Conservation (phyloP, 2,888 invertebrate species). For the Phyllotreta striolata region DNA sequence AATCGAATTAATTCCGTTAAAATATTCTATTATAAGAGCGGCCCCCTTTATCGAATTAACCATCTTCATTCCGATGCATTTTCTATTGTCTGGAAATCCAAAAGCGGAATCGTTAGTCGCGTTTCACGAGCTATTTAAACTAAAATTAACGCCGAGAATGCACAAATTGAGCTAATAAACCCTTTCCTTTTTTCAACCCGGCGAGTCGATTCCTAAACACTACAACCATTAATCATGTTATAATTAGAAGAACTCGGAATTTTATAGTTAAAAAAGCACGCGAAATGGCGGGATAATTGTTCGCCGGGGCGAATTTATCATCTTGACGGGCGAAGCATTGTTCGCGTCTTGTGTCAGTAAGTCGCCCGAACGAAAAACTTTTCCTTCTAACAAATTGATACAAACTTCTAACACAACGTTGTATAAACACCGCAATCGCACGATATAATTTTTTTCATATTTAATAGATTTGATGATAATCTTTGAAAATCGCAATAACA, state of each 20-base stretch:
- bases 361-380: constrained; percentile 44
- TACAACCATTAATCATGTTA: constrained; percentile 47
- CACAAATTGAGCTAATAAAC: constrained; percentile 10
- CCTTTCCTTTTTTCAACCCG: constrained; percentile 4
- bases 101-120: no score
- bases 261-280: constrained; percentile 48
- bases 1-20: constrained; percentile 17
- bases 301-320: constrained; percentile 47
- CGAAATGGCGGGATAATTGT: constrained; percentile 47
- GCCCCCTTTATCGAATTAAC: constrained; percentile 5
- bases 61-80: constrained; percentile 9
- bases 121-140: no score
- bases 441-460: constrained; percentile 19
- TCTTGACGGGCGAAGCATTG: constrained; percentile 48
- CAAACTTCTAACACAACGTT: constrained; percentile 25
- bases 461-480: neutral
- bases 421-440: constrained; percentile 16
- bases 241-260: constrained; percentile 48
- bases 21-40: constrained; percentile 15
- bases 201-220: constrained; percentile 27
- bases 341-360: constrained; percentile 46
- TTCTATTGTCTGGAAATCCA: neutral
- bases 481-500: neutral
- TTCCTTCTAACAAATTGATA: constrained; percentile 44
- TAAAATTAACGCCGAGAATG: no score